These are phyloP conservation scores for Brachyhypopomus gauderio DNA, from an alignment of 2,113 vertebrate genomes.

Conservation along the genomic window DNA sequence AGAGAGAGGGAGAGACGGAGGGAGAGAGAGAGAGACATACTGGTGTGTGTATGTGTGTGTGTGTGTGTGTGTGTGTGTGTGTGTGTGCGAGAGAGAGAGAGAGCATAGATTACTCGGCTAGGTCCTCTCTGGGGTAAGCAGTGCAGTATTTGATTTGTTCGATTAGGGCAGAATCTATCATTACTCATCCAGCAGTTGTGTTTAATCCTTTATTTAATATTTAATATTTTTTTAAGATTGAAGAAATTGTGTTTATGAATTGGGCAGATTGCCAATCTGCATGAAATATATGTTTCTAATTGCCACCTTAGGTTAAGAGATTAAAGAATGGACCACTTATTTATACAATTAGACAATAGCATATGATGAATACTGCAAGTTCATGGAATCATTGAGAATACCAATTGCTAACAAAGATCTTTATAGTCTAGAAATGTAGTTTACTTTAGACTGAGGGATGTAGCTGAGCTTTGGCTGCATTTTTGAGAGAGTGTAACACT, in stretches of 20 bases:
- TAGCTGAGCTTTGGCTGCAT: no score
- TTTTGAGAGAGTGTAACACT: neutral
- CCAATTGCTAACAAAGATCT: no score
- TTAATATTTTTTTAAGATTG: no score
- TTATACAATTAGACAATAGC: no score
- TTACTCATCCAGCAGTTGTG: neutral
- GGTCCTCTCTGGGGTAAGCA: neutral
- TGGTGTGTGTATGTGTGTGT: no score
- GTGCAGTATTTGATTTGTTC: neutral
- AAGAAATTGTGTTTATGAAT: no score
- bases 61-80: neutral
- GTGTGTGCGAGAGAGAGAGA: no score
- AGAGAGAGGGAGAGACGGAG: neutral
- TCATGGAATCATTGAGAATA: no score
- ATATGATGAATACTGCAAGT: no score
- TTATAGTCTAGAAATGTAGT: neutral
- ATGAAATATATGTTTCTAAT: constrained; percentile 22
- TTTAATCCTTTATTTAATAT: neutral
- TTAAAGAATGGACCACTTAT: neutral
- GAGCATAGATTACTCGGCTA: neutral
- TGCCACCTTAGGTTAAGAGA: neutral
- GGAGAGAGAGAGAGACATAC: neutral
- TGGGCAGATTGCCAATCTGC: neutral
- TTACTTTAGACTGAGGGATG: no score
- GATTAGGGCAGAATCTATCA: no score